Percentiles rank a stretch among this genome's conserved stretches.
phyloP scores from a whole-genome alignment of 2,888 invertebrate genomes.

The Papilio gigon region DNA sequence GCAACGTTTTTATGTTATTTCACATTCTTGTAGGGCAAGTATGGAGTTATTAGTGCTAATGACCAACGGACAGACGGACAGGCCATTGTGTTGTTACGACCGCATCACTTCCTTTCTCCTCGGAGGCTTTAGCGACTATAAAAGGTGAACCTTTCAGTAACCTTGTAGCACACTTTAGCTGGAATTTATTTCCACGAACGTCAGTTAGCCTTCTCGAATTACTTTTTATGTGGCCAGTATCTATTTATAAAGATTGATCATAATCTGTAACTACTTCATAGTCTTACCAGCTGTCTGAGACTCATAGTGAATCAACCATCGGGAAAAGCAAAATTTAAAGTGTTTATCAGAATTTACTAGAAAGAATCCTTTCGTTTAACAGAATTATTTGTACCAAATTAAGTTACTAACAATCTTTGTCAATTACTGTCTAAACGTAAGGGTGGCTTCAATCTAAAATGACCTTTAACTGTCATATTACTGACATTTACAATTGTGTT shows the following conservation, averaged over 20 bases:
- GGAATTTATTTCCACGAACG: background rate
- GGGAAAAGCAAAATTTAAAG: too few relatives aligned
- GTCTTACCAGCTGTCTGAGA: too few relatives aligned
- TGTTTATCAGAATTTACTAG: background rate
- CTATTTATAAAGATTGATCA: background rate
- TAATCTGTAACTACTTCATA: background rate
- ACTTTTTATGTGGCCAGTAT: background rate
- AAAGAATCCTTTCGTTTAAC: background rate
- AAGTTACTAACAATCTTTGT: background rate
- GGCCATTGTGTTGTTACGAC: slow-evolving; percentile 62
- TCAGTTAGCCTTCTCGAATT: background rate
- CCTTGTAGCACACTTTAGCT: slow-evolving; percentile 10
- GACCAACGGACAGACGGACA: slow-evolving; percentile 60
- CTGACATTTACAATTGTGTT: background rate
- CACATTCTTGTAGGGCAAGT: slow-evolving; percentile 57
- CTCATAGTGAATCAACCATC: too few relatives aligned
- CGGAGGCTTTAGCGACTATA: slow-evolving; percentile 32
- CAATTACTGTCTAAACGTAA: slow-evolving; percentile 1
- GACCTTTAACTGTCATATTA: slow-evolving; percentile 30
- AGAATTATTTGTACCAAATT: background rate
- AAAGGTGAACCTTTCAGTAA: slow-evolving; percentile 21
- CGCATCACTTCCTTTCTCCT: slow-evolving; percentile 63
- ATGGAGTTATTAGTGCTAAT: slow-evolving; percentile 78
- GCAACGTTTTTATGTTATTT: slow-evolving; percentile 63
- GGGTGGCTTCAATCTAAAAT: slow-evolving; percentile 29